Percentiles rank a stretch among this genome's conserved stretches.
These are phyloP conservation scores for Eospalax fontanierii DNA, from an alignment of 2,797 vertebrate genomes.

Conservation along the genomic window DNA sequence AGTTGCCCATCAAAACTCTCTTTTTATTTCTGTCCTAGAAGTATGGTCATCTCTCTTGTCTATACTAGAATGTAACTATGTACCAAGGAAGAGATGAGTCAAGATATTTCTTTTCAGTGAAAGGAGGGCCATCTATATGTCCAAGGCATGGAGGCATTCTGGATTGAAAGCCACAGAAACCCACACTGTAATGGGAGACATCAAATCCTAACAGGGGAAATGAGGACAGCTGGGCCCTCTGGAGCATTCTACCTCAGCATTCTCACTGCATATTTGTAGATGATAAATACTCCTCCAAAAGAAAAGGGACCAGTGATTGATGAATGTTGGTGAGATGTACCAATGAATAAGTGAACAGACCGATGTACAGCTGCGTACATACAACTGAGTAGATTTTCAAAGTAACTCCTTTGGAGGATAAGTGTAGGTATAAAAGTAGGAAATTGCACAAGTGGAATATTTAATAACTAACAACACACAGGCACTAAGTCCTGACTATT, in stretches of 20 bases:
- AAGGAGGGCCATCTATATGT: background rate
- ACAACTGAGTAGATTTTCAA: background rate
- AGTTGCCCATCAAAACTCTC: constrained; percentile 16
- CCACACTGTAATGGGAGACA: background rate
- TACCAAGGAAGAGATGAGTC: constrained; percentile 2
- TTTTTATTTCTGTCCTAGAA: constrained; percentile 14
- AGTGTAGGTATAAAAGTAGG: background rate
- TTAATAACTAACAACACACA: background rate
- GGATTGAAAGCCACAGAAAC: background rate
- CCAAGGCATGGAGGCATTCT: background rate
- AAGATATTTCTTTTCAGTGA: background rate
- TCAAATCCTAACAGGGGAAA: background rate
- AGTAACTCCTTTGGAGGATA: background rate
- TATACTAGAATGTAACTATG: background rate
- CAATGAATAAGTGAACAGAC: background rate
- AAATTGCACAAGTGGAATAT: background rate
- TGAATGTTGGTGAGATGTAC: background rate
- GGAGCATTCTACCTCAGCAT: background rate
- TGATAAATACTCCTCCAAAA: background rate
- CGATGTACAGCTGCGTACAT: background rate
- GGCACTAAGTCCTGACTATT: background rate
- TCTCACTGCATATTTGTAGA: background rate
- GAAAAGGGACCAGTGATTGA: background rate
- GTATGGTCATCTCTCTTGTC: background rate
- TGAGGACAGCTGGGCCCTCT: background rate